Evolutionary conservation across 1,140 invertebrate species (phyloP).

Genomic region (Pseudobourletiella spinata): DNA sequence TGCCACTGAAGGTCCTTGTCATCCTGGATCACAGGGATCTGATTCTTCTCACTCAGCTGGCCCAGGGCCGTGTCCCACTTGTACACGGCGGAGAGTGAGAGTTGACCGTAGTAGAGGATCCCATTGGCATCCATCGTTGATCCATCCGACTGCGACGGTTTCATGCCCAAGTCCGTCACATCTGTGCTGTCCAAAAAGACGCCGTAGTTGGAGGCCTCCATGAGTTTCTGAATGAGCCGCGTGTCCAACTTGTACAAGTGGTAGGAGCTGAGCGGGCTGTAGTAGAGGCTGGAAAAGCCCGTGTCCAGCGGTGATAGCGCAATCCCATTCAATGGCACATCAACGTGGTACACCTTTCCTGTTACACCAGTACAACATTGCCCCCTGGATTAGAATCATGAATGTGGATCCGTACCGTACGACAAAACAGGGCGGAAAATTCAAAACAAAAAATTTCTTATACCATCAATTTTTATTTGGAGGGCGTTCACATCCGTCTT

Average conservation of each 20-base stretch:
- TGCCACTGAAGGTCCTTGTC: constrained; percentile 58
- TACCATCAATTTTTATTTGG: neutral
- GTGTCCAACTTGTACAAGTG: constrained; percentile 66
- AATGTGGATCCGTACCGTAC: too few relatives aligned
- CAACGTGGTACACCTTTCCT: too few relatives aligned
- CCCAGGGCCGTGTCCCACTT: constrained; percentile 51
- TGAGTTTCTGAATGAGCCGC: constrained; percentile 46
- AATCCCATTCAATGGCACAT: constrained; percentile 11
- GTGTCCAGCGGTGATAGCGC: constrained; percentile 55
- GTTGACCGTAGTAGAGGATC: constrained; percentile 54
- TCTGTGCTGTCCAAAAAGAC: neutral
- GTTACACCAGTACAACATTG: too few relatives aligned
- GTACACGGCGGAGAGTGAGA: constrained; percentile 54
- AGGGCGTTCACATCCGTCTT: neutral
- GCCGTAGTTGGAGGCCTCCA: constrained; percentile 40
- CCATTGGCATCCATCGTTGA: constrained; percentile 59
- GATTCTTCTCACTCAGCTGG: neutral
- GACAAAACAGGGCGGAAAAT: too few relatives aligned
- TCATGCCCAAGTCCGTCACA: neutral
- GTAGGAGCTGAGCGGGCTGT: constrained; percentile 71
- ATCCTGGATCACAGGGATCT: constrained; percentile 50
- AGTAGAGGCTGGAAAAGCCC: constrained; percentile 54
- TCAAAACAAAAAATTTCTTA: neutral
- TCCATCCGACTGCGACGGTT: constrained; percentile 51
- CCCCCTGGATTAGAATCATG: too few relatives aligned